Conservation (phyloP, 1,140 invertebrate genomes). For the Meloidogyne exigua region DNA sequence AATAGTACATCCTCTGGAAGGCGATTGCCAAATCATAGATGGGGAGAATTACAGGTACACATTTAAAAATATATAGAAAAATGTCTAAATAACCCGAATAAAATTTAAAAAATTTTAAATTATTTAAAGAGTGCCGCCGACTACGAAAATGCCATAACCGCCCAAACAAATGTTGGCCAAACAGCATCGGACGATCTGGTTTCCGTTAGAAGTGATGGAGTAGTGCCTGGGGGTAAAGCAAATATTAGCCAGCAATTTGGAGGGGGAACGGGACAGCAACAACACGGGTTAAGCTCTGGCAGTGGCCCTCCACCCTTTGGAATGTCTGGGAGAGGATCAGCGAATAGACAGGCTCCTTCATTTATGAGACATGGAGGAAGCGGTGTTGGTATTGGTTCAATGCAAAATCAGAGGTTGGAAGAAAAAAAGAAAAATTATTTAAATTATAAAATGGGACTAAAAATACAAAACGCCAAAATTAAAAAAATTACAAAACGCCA, state of each 20-base stretch:
- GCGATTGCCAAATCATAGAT: conserved; percentile 20
- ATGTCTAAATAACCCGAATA: background rate
- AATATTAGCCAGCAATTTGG: conserved; percentile 13
- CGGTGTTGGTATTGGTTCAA: background rate
- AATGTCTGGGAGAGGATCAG: conserved; percentile 5
- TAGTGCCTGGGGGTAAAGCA: conserved; percentile 27
- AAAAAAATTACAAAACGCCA: too few species aligned
- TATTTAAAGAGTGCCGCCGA: conserved; percentile 29
- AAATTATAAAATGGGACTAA: background rate
- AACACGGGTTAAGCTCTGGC: conserved; percentile 1
- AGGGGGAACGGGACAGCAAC: background rate
- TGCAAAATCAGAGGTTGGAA: conserved; percentile 22
- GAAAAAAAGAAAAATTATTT: background rate
- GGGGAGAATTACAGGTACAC: conserved; percentile 32
- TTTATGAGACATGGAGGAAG: conserved; percentile 36
- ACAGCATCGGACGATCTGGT: conserved; percentile 45
- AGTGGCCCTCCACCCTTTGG: conserved; percentile 15
- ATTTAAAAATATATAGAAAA: too few species aligned
- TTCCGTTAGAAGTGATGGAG: conserved; percentile 47
- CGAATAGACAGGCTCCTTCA: conserved; percentile 29
- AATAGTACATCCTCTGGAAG: conserved; percentile 16
- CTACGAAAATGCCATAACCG: conserved; percentile 33
- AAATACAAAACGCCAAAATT: background rate
- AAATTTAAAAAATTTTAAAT: background rate
- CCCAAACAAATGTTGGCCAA: conserved; percentile 32